Evolutionary conservation across 2,888 invertebrate species (phyloP), one percentile per base, ranked within the genome.

Genomic region (Andrena haemorrhoa): DNA sequence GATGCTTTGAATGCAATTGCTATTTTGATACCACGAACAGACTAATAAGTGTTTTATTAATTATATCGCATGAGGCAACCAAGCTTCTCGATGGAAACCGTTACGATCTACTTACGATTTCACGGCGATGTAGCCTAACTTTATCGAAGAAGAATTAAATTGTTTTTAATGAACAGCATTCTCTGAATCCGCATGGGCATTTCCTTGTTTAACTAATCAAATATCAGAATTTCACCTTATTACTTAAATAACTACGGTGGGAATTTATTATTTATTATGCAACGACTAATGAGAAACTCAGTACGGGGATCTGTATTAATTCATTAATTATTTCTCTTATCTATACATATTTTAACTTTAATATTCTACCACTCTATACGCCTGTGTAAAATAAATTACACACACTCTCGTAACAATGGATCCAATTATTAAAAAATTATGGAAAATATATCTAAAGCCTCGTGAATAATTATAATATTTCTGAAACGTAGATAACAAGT

Each of bases 91-190:
- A 60, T 73, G 58, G 72, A 66, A 77, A 75, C 69, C 63, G 75
- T 83, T 66, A 75, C 75, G 73, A 78, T 71, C 80, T 80, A 69
- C 51, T 86, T 83, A 47, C 65, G 58, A 66, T 74, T 79, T 61
- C 35, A 33, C 47, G 33, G n/a, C 23, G 64, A 58, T 47, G 4
- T n/a, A 35, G 1, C 20, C 56, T 7, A 58, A 35, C 63, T 68
- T 33, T 12, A 68, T 61, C 20, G 23, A 26, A n/a, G 23, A 33
- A 16, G n/a, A 31, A 4, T 60, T 65, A 31, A 12, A 41, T 47
- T 26, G 7, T 51, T 6, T 31, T 49, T 31, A 12, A 69, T 26
- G 73, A 47, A 53, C 23, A 26, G 51, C 6, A n/a, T 41, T 58
- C 56, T 8, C 58, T n/a, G 20, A 6, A 7, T n/a, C 51, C 31